phyloP scores from a whole-genome alignment of 2,888 invertebrate species.

The Tolmerus cingulatus region DNA sequence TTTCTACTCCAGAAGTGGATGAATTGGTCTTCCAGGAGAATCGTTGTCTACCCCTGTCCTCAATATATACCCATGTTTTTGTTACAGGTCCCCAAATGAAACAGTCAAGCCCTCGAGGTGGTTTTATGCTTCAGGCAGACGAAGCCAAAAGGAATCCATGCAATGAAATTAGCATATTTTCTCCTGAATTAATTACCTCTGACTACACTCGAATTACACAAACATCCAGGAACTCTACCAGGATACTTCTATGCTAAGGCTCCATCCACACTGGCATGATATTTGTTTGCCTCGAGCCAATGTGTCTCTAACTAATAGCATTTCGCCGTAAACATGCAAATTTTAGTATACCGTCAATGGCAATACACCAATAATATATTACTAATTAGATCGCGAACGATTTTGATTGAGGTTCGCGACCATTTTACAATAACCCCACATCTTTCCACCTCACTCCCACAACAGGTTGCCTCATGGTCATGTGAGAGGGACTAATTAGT shows the following conservation, averaged over 20 bases:
- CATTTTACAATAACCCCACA: background rate
- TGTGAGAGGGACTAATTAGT: background rate
- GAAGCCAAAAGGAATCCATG: background rate
- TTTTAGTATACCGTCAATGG: background rate
- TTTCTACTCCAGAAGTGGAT: background rate
- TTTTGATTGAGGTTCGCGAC: background rate
- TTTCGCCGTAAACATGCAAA: background rate
- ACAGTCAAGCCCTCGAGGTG: background rate
- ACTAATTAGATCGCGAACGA: background rate
- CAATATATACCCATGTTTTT: background rate
- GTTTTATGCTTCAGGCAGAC: background rate
- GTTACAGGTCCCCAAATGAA: background rate
- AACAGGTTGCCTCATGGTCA: background rate
- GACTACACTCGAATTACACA: background rate
- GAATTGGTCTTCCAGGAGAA: background rate
- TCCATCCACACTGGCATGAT: background rate
- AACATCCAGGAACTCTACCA: background rate
- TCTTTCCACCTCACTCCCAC: background rate
- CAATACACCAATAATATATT: background rate
- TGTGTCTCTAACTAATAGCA: background rate
- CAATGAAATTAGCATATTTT: conserved; percentile 8
- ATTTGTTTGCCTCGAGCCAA: background rate
- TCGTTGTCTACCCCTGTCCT: background rate
- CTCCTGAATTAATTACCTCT: background rate
- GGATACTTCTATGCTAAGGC: background rate